Percentiles rank a stretch among this genome's conserved stretches.
Evolutionary conservation across 2,113 vertebrate species (phyloP).

Genomic region (Globicephala melas): DNA sequence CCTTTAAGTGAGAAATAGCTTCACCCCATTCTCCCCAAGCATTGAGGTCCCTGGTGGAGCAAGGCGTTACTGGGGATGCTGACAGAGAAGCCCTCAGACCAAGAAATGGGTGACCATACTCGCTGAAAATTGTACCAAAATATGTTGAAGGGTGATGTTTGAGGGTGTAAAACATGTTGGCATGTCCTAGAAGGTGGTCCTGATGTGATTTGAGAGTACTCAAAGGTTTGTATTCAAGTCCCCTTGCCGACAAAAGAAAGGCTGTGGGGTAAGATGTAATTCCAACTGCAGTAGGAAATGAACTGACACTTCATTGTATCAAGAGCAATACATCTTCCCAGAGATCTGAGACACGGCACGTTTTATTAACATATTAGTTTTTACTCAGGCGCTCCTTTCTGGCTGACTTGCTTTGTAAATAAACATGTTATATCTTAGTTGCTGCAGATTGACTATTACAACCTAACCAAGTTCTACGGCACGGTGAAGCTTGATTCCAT

Average conservation of each 20-base stretch:
- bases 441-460: conserved; percentile 95
- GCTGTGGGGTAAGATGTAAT: background rate
- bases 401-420: background rate
- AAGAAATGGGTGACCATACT: background rate
- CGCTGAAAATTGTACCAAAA: background rate
- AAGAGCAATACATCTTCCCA: background rate
- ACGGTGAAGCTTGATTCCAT: conserved; percentile 93
- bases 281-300: background rate
- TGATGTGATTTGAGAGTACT: background rate
- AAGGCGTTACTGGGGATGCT: background rate
- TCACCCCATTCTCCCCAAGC: background rate
- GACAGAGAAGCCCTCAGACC: background rate
- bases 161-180: background rate
- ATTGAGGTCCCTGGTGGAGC: background rate
- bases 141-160: background rate
- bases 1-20: background rate
- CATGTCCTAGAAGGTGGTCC: background rate
- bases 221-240: background rate
- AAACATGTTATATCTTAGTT: conserved; percentile 80
- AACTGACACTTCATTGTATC: background rate
- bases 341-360: background rate
- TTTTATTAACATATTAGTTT: background rate
- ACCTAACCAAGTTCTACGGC: conserved; percentile 98
- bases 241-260: background rate
- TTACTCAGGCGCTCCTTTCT: background rate